These are phyloP conservation scores for Apoda limacodes DNA, from an alignment of 2,888 invertebrate species.

Conservation along the genomic window DNA sequence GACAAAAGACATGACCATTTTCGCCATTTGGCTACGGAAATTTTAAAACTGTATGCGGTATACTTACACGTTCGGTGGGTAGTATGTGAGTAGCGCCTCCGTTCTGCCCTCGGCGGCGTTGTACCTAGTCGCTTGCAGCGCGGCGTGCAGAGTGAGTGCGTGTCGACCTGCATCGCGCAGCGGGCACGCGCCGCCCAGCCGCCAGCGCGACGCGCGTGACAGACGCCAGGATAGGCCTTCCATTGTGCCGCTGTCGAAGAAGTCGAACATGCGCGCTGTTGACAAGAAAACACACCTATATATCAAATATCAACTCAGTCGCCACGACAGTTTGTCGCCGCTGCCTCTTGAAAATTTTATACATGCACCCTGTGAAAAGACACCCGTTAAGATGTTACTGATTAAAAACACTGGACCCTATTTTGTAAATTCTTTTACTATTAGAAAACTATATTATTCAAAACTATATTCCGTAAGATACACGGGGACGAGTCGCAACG, in stretches of 20 bases:
- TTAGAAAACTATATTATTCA: too few relatives aligned
- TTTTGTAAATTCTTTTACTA: too few relatives aligned
- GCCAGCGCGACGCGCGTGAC: slow-evolving; percentile 72
- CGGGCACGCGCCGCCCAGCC: slow-evolving; percentile 64
- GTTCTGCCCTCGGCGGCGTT: slow-evolving; percentile 65
- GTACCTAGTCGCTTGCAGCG: slow-evolving; percentile 42
- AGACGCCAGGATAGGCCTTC: slow-evolving; percentile 89
- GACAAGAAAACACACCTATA: slow-evolving; percentile 18
- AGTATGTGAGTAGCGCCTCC: slow-evolving; percentile 85
- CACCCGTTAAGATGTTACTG: too few relatives aligned
- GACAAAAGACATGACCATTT: too few relatives aligned
- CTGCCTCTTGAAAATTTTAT: too few relatives aligned
- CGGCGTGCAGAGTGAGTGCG: slow-evolving; percentile 77
- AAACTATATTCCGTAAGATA: too few relatives aligned
- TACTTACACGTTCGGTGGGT: slow-evolving; percentile 90
- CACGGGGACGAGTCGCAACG: too few relatives aligned
- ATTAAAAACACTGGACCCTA: too few relatives aligned
- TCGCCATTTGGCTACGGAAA: too few relatives aligned
- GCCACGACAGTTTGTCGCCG: too few relatives aligned
- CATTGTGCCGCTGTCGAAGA: slow-evolving; percentile 93
- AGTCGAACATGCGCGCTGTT: slow-evolving; percentile 92
- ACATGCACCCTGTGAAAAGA: too few relatives aligned
- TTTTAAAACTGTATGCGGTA: too few relatives aligned
- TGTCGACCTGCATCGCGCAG: slow-evolving; percentile 47
- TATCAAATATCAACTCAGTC: slow-evolving; percentile 1